Evolutionary conservation across 2,888 invertebrate species (phyloP), one percentile per base, ranked within the genome.

Genomic region (Plagodis pulveraria): DNA sequence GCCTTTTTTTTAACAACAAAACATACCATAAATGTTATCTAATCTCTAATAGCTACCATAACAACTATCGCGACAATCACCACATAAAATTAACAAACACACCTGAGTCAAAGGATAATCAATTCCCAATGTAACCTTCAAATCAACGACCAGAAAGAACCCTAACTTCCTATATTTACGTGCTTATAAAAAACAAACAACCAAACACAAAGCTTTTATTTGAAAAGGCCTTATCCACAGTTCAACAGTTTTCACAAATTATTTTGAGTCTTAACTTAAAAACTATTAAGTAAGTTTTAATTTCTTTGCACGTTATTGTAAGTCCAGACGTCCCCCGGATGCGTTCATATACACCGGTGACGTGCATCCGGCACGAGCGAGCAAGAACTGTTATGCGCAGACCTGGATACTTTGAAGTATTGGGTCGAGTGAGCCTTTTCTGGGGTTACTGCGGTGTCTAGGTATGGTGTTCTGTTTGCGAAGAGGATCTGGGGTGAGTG

Each of bases 371-470:
- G 63, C 59, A 50, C 48, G 44, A 10, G 40, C 10, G n/a, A 45
- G 56, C 45, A 58, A 65, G 62, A 69, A 69, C 67, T 65, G 65
- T 63, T 63, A 61, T 58, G 62, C 50, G 51, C 44, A 53, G 67
- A 63, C 65, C 67, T 69, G 61, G 58, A 67, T 69, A 61, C 55
- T 62, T 22, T 38, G 57, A 60, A 50, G 45, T 52, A 59, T 62
- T 46, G 56, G 65, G 59, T 58, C 62, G 56, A 35, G 34, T 32
- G 6, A 41, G 54, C 62, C 62, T 66, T 61, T 58, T 60, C 51
- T 64, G 56, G 63, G 52, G 58, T 63, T 64, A 68, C 61, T 51
- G 56, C 56, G 42, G 9, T 36, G 35, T 32, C 49, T 54, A 41
- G 42, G 22, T 48, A 40, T 12, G 40, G n/a, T 32, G 43, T 56